Conservation (phyloP, 2,797 vertebrate genomes). For the Urophycis tenuis region DNA sequence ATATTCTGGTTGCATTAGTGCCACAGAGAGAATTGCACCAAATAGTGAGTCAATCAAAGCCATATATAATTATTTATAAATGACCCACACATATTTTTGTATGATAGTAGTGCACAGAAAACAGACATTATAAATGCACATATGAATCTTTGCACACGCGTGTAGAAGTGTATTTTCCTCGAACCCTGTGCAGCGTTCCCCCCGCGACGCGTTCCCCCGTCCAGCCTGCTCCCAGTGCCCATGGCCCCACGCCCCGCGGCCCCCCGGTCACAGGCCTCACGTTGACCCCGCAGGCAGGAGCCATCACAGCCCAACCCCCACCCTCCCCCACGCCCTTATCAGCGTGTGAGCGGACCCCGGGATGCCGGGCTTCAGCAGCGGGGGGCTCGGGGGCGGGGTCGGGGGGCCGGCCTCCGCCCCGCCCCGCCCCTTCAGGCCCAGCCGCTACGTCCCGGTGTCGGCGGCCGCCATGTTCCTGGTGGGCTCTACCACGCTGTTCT, state of each 20-base stretch:
- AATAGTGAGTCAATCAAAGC: constrained; percentile 67
- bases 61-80: constrained; percentile 70
- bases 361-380: constrained; percentile 72
- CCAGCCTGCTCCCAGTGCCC: constrained; percentile 45
- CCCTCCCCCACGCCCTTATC: constrained; percentile 19
- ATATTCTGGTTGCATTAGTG: constrained; percentile 38
- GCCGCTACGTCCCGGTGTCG: constrained; percentile 93
- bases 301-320: constrained; percentile 23
- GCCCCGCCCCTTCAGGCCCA: constrained; percentile 88
- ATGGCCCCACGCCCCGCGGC: constrained; percentile 44
- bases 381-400: constrained; percentile 69
- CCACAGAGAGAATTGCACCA: constrained; percentile 48
- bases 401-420: constrained; percentile 68
- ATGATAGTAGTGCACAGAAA: constrained; percentile 47
- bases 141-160: constrained; percentile 27
- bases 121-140: constrained; percentile 23
- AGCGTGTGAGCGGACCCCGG: constrained; percentile 22
- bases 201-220: constrained; percentile 23
- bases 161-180: constrained; percentile 21
- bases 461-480: constrained; percentile 92
- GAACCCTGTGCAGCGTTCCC: constrained; percentile 14
- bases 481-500: constrained; percentile 93
- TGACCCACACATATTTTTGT: constrained; percentile 68
- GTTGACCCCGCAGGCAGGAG: constrained; percentile 39
- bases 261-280: constrained; percentile 11